Percentiles rank a stretch among this genome's conserved stretches.
Evolutionary conservation across 2,888 invertebrate genomes (phyloP).

Genomic region (Sinhomidia bicolor): DNA sequence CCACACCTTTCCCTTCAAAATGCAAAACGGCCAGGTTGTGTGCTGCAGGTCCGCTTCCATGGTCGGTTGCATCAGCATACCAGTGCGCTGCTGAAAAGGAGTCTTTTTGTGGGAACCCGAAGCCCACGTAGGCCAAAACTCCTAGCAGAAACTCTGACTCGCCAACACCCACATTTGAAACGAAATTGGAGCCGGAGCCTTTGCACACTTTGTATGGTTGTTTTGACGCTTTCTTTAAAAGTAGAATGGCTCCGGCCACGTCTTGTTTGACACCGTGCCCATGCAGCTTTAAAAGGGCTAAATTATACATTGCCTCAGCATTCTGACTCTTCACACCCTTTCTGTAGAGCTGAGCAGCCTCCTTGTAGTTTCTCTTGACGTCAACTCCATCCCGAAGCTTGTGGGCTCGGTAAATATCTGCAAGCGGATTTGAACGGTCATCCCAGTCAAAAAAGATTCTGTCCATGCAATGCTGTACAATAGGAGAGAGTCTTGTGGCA

Average conservation of each 20-base stretch:
- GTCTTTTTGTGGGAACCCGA: conserved; percentile 68
- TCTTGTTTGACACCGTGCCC: conserved; percentile 75
- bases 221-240: conserved; percentile 73
- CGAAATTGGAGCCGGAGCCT: conserved; percentile 63
- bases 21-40: conserved; percentile 65
- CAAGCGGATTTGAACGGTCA: conserved; percentile 69
- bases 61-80: conserved; percentile 69
- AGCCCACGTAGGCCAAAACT: conserved; percentile 57
- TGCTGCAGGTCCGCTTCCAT: conserved; percentile 73
- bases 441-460: conserved; percentile 59
- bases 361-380: conserved; percentile 69
- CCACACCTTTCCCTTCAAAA: conserved; percentile 60
- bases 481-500: conserved; percentile 65
- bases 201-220: conserved; percentile 71
- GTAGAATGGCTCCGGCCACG: conserved; percentile 67
- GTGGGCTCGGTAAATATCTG: conserved; percentile 69
- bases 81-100: conserved; percentile 68
- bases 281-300: conserved; percentile 74
- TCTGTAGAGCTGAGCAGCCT: conserved; percentile 72
- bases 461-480: conserved; percentile 68
- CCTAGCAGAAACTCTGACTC: conserved; percentile 73
- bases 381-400: conserved; percentile 72
- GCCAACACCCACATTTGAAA: conserved; percentile 74
- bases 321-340: conserved; percentile 72
- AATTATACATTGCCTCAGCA: conserved; percentile 76